Evolutionary conservation across 2,888 invertebrate species (phyloP).

Genomic region (Leptogaster cylindrica): DNA sequence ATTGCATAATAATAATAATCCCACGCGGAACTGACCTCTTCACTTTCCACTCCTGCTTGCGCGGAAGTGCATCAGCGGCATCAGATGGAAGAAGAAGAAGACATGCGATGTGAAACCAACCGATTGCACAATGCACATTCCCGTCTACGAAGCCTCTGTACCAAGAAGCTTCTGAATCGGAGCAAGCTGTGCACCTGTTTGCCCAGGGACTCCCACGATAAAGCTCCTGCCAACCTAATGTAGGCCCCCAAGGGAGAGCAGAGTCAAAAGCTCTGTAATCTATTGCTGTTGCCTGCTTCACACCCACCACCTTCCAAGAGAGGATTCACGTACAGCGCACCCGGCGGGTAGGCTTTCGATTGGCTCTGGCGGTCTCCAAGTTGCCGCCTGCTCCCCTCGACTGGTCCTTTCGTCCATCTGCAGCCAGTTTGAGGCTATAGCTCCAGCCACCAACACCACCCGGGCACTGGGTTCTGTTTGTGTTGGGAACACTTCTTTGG

Average conservation of each 20-base stretch:
- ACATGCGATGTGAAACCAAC: too few relatives aligned
- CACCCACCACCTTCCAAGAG: slow-evolving; percentile 8
- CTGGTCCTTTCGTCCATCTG: background rate
- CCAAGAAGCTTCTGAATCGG: too few relatives aligned
- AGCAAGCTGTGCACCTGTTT: too few relatives aligned
- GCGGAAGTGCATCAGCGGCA: too few relatives aligned
- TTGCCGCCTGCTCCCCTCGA: background rate
- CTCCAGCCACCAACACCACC: slow-evolving; percentile 5
- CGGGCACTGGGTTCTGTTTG: background rate
- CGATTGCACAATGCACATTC: too few relatives aligned
- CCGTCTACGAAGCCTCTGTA: too few relatives aligned
- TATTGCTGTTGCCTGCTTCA: background rate
- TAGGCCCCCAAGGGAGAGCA: too few relatives aligned
- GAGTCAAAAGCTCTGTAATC: slow-evolving; percentile 9
- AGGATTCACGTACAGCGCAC: slow-evolving; percentile 9
- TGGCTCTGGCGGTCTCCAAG: background rate
- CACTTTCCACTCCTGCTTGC: background rate
- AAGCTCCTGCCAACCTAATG: too few relatives aligned
- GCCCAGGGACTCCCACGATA: too few relatives aligned
- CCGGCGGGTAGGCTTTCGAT: slow-evolving; percentile 14
- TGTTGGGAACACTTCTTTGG: background rate
- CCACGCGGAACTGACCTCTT: background rate
- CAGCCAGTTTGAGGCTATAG: background rate
- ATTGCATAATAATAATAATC: slow-evolving; percentile 29
- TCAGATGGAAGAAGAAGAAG: too few relatives aligned